Evolutionary conservation across 2,797 vertebrate genomes (phyloP), one percentile per base, ranked within the genome.

Genomic region (Propithecus perrieri): DNA sequence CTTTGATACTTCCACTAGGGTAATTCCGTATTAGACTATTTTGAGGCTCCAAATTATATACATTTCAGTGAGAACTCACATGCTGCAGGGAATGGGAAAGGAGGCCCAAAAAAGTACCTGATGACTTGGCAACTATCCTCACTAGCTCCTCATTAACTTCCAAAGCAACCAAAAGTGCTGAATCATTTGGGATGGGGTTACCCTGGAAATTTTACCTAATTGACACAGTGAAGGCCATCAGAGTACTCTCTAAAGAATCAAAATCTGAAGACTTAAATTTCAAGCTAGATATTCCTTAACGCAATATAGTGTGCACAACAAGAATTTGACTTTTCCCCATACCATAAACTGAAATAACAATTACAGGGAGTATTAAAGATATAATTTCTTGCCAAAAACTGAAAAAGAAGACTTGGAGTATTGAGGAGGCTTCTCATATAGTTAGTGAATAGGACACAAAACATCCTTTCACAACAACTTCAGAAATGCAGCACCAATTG

Each of bases 181-280:
- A 80, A 57, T 80, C 59, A 91, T 65, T 74, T 63, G 20, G 59
- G 61, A 53, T 38, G 55, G 30, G 1, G 24, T 91, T 83, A 48
- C 43, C 43, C 22, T 38, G 20, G 5, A 48, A 43, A 85, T 71
- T 61, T 79, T 46, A 71, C 91, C 38, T 79, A 67, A 79, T 1
- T 38, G 61, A 87, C 38, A 61, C 1, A 88, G 22, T 65, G 50
- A 92, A 11, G 55, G 53, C 38, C 76, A 96, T 87, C 71, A 96
- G 91, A 48, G 5, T n/a, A 10, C 41, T 84, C 53, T 67, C 38
- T 61, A 57, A 59, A 91, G 41, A 83, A 79, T 20, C 14, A 65
- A 96, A 97, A 55, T 76, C 69, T 74, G 28, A 94, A 95, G 20
- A 65, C 24, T 84, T 41, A 74, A 85, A 78, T 85, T 75, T 74